Evolutionary conservation across 2,113 vertebrate species (phyloP), one percentile per base, ranked within the genome.

Genomic region (Halichoeres trimaculatus): DNA sequence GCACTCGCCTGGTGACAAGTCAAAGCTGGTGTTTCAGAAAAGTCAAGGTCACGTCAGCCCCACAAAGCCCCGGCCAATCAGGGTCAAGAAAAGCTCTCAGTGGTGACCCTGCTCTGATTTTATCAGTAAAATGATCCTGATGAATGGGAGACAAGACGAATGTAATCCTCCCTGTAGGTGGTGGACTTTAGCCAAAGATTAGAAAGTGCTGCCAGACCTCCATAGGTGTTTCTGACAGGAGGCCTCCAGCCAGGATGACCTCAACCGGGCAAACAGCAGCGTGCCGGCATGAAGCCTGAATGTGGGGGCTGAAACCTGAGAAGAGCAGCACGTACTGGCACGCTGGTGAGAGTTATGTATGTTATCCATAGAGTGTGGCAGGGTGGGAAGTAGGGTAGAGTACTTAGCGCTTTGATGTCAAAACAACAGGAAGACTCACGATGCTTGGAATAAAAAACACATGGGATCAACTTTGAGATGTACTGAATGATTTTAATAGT

Each of bases 191-290:
- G 55, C 24, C 52, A 1, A 19, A 61, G 35, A 34, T 52, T 19
- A 65, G 57, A 10, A 71, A 87, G 68, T 17, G 16, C 61, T 81
- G 51, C 74, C 88, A 85, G 83, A 77, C 64, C 67, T 69, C 76
- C 73, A 5, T 26, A 84, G 78, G 89, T 89, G 87, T 72, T 80
- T 40, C 43, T 81, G 83, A 92, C 72, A 62, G 41, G 53, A 51
- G 62, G 74, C 80, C 64, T 80, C 74, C 73, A 41, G 70, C 67
- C 83, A 57, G 41, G 60, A 78, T 76, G 83, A 87, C 86, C 89
- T 85, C 81, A 85, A 24, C 70, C 85, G 76, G 83, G 78, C 87
- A 78, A 65, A 73, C 68, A 55, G 75, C 70, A 6, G 54, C 51
- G 65, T 0, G 51, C 52, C 19, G 67, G 66, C 74, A 65, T 1